A percentile compares a stretch with the other conserved stretches of the same genome.
phyloP scores from a whole-genome alignment of 64 coral and sea anemone genomes.

The Montipora capricornis region DNA sequence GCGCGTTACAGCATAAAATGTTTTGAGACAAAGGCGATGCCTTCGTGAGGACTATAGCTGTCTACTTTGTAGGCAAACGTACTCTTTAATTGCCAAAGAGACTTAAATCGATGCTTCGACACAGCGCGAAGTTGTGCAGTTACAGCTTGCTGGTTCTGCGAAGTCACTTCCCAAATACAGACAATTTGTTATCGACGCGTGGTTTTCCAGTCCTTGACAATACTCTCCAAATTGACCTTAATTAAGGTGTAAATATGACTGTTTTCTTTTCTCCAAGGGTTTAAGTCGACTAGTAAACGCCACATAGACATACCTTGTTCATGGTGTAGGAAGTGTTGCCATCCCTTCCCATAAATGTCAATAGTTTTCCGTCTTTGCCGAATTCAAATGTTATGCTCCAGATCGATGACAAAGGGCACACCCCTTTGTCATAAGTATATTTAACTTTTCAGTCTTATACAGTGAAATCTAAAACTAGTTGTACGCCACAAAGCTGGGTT shows the following conservation, averaged over 20 bases:
- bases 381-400: background rate
- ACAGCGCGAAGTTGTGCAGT: no score
- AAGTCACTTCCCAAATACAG: no score
- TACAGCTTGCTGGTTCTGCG: no score
- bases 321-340: background rate
- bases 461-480: slow-evolving; percentile 12
- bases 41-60: no score
- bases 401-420: background rate
- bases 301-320: slow-evolving; percentile 1
- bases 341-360: background rate
- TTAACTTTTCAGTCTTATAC: background rate
- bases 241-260: background rate
- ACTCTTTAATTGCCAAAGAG: no score
- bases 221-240: background rate
- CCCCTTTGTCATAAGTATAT: background rate
- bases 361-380: no score
- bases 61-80: no score
- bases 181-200: no score
- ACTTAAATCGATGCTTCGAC: no score
- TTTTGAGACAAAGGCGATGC: no score
- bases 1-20: no score
- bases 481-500: background rate
- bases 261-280: slow-evolving; percentile 5
- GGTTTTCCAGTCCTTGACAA: background rate
- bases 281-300: background rate